Conservation (phyloP, 2,888 invertebrate species). For the Drosophila macrothrix region DNA sequence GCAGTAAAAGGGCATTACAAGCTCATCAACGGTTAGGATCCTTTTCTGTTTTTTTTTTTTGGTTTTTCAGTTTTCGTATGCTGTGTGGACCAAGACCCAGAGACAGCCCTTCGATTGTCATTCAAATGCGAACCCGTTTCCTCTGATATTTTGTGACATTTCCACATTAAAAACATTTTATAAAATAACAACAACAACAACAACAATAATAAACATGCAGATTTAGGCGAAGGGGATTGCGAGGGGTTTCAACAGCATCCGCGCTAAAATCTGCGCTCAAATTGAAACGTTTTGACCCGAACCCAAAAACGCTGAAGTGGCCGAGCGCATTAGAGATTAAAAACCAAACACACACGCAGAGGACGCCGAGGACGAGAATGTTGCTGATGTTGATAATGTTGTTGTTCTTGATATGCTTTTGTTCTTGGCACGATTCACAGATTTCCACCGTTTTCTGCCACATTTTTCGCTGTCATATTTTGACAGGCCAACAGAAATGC, state of each 20-base stretch:
- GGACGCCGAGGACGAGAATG: conserved; percentile 2
- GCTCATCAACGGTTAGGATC: conserved; percentile 70
- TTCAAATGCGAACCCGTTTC: conserved; percentile 77
- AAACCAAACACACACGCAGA: conserved; percentile 40
- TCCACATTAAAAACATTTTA: conserved; percentile 77
- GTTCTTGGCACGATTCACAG: not conserved
- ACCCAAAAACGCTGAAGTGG: conserved; percentile 57
- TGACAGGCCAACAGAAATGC: conserved; percentile 47
- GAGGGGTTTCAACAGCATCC: conserved; percentile 64
- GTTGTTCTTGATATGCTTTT: conserved; percentile 1
- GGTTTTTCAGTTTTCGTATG: not conserved
- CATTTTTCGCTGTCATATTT: conserved; percentile 51
- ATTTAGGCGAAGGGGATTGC: conserved; percentile 39
- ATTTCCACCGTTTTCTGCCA: conserved; percentile 20
- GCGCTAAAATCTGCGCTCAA: conserved; percentile 78
- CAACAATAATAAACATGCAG: conserved; percentile 62
- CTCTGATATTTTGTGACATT: conserved; percentile 78
- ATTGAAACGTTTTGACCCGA: conserved; percentile 79
- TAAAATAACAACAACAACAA: conserved; percentile 37
- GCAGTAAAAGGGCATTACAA: conserved; percentile 69
- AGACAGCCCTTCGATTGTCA: conserved; percentile 66
- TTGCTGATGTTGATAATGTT: conserved; percentile 9
- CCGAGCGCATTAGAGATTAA: conserved; percentile 64
- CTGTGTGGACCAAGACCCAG: conserved; percentile 33
- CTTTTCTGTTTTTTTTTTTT: conserved; percentile 8